A percentile compares a stretch with the other conserved stretches of the same genome.
These are phyloP conservation scores for Melanophora roralis DNA, from an alignment of 2,888 invertebrate species.

Conservation along the genomic window DNA sequence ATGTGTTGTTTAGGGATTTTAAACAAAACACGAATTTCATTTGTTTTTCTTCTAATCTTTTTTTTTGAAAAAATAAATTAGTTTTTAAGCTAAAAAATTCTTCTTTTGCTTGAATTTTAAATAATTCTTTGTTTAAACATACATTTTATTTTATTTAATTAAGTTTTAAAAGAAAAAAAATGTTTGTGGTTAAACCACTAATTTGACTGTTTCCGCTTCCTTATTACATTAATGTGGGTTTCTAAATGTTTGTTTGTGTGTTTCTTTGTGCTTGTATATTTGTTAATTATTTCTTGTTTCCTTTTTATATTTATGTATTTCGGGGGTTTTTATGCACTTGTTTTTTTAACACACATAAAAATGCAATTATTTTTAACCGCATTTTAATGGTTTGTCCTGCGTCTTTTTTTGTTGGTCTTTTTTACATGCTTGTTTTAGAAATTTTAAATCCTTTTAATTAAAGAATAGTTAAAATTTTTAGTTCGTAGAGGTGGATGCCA, in stretches of 20 bases:
- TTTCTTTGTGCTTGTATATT: slow-evolving; percentile 33
- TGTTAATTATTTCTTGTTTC: slow-evolving; percentile 16
- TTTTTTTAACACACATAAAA: slow-evolving; percentile 57
- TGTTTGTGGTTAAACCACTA: slow-evolving; percentile 34
- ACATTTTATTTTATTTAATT: background rate
- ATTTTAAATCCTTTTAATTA: slow-evolving; percentile 15
- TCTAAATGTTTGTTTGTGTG: background rate
- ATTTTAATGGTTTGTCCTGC: slow-evolving; percentile 28
- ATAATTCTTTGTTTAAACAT: background rate
- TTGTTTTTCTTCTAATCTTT: background rate
- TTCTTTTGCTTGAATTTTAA: slow-evolving; percentile 20
- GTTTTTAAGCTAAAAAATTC: background rate
- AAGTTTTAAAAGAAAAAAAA: background rate
- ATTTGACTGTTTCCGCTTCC: slow-evolving; percentile 40
- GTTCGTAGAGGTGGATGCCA: background rate
- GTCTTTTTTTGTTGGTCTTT: background rate
- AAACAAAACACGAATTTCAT: background rate
- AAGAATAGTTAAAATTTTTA: too few relatives aligned
- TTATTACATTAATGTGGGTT: background rate
- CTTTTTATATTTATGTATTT: background rate
- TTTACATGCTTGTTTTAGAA: background rate
- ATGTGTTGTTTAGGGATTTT: slow-evolving; percentile 18
- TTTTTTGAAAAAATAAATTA: slow-evolving; percentile 3
- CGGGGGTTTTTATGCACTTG: background rate
- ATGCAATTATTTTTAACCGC: slow-evolving; percentile 53